Base-by-base conservation (phyloP, 2,797 vertebrate species). In the Halcyon smyrnensis region DNA sequence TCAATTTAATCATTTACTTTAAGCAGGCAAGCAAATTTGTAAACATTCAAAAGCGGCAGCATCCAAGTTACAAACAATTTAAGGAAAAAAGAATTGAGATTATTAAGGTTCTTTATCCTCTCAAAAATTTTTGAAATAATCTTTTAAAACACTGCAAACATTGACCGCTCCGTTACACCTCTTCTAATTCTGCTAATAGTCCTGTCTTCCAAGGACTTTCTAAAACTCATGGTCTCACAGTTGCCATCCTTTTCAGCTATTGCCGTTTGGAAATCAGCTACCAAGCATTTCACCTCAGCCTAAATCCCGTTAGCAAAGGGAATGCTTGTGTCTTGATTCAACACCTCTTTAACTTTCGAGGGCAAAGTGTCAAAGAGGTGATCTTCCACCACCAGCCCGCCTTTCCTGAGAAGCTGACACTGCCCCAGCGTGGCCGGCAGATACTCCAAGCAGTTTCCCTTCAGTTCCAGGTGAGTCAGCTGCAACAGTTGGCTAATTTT, bases 351-450 rank as follows among this genome's bases (percentile, higher is more conserved):
- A 92, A 99, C 98, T 97, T 99, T 99, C 4, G 98, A 97, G 83
- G 99, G 99, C 88, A 99, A 98, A 8, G 99, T 98, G 83, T 99
- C 99, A 94, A 99, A 99, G 93, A 99, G 99, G 93, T 99, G 99
- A 97, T 99, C 99, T 95, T 99, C 99, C 87, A 99, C 98, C 14
- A 99, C 85, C 30, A 99, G 98, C 94, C 99, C 98, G n/a, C 98
- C 98, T 97, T 98, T 98, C 95, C 98, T 99, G 95, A 99, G 98
- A 96, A 99, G 98, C 59, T 98, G 97, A 97, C 99, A 99, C 97
- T 99, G 99, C 50, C 98, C 98, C 36, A 99, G 98, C 71, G 99
- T 99, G 71, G 98, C 95, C 18, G 99, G 99, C 67, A 99, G 98
- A 84, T 99, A 99, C 95, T 99, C 99, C 93, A 99, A 97, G 97